phyloP scores from a whole-genome alignment of 2,113 vertebrate genomes.

The Corythoichthys intestinalis region DNA sequence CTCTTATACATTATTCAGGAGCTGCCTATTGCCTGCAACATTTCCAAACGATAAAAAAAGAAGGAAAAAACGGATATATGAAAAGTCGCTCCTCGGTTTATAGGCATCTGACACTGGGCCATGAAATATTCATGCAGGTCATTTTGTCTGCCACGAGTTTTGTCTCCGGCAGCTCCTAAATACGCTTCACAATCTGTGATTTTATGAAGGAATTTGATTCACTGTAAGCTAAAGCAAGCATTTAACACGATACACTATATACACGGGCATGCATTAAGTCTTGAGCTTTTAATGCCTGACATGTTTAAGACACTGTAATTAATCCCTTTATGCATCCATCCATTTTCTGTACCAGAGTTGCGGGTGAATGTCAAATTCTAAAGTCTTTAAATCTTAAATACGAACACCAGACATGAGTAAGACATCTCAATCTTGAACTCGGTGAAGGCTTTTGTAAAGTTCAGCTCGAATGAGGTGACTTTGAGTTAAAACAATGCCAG shows the following conservation, averaged over 20 bases:
- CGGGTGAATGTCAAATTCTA: background rate
- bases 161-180: slow-evolving; percentile 13
- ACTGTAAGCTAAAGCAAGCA: slow-evolving; percentile 11
- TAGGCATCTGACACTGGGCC: background rate
- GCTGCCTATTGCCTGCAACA: background rate
- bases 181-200: slow-evolving; percentile 6
- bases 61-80: background rate
- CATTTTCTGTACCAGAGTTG: background rate
- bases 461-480: slow-evolving; percentile 6
- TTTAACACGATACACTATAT: slow-evolving; percentile 13
- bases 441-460: slow-evolving; percentile 6
- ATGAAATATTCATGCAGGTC: background rate
- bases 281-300: slow-evolving; percentile 7
- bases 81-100: slow-evolving; percentile 7
- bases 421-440: background rate
- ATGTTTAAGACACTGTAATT: background rate
- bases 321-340: background rate
- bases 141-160: background rate
- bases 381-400: background rate
- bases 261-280: slow-evolving; percentile 5
- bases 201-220: slow-evolving; percentile 21
- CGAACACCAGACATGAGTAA: background rate
- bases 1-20: slow-evolving; percentile 1
- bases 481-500: slow-evolving; percentile 4
- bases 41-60: background rate